Conservation (phyloP, 1,140 invertebrate genomes). For the Formica selysi region DNA sequence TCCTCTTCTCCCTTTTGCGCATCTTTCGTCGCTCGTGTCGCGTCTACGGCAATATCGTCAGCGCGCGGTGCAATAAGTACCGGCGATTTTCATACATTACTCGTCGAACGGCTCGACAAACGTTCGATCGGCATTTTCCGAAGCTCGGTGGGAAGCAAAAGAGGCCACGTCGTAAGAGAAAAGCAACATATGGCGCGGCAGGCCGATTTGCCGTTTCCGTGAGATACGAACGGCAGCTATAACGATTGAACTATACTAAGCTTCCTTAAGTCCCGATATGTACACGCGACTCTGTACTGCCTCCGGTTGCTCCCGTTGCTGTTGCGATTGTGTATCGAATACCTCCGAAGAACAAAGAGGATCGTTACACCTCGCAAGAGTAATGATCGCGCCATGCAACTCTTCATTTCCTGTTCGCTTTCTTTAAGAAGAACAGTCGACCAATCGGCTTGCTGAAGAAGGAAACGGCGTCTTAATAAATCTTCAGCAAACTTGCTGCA, state of each 20-base stretch:
- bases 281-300: background rate
- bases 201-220: slow-evolving; percentile 48
- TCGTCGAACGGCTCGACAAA: slow-evolving; percentile 42
- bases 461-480: background rate
- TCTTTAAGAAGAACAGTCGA: background rate
- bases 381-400: slow-evolving; percentile 9
- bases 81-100: slow-evolving; percentile 66
- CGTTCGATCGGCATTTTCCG: slow-evolving; percentile 47
- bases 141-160: background rate
- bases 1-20: background rate
- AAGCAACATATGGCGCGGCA: background rate
- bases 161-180: background rate
- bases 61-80: slow-evolving; percentile 35
- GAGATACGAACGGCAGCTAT: background rate
- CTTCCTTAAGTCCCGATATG: background rate
- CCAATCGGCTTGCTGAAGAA: background rate
- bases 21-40: slow-evolving; percentile 29
- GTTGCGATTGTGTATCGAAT: slow-evolving; percentile 18
- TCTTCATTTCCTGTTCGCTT: background rate
- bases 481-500: background rate
- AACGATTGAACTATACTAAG: background rate
- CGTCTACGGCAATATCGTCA: slow-evolving; percentile 14
- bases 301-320: background rate
- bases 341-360: background rate
- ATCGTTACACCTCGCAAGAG: slow-evolving; percentile 30